Base-by-base conservation (phyloP, 2,888 invertebrate species). In the Hipparchia sbordonii region DNA sequence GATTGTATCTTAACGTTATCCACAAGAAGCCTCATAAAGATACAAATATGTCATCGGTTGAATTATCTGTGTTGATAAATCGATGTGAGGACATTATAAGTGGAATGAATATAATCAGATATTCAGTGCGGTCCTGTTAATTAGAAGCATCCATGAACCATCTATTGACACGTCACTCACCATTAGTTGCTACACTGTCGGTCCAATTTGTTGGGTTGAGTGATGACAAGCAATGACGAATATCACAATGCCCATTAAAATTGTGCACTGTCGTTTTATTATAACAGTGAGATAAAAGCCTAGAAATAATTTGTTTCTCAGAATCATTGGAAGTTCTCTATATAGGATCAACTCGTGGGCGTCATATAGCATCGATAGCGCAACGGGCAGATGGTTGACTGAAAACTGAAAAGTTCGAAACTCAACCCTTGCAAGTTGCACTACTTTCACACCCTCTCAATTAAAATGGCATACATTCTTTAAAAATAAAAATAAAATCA, bases 191-290 rank as follows among this genome's bases (percentile, higher is more conserved):
- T 39, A 71, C 72, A 73, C 68, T 74, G 73, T 74, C 71, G 54
- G 62, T 74, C 71, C 68, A 65, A 75, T 76, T 77, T 71, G 71
- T 77, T 73, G 71, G 73, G 62, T 69, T 74, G 76, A 74, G 67
- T 75, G 74, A 78, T 73, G 76, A 74, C 73, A 73, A 70, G 70
- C 59, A 72, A 72, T 72, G 72, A 73, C 59, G 59, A 70, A 71
- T 75, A 73, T 68, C 68, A 67, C 48, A 66, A 75, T 62, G 57
- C 59, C 59, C 67, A 73, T 75, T 73, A 73, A 73, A 72, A 70
- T 70, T 39, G 56, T 65, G 59, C 57, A 63, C 39, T 56, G 46
- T 59, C 54, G 52, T 59, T 63, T 74, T 61, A 68, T 65, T 67
- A 13, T 52, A 13, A 52, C 45, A 54, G 12, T n/a, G 52, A 57